These are phyloP conservation scores for Sesamia nonagrioides DNA, from an alignment of 1,140 invertebrate genomes.

Conservation along the genomic window DNA sequence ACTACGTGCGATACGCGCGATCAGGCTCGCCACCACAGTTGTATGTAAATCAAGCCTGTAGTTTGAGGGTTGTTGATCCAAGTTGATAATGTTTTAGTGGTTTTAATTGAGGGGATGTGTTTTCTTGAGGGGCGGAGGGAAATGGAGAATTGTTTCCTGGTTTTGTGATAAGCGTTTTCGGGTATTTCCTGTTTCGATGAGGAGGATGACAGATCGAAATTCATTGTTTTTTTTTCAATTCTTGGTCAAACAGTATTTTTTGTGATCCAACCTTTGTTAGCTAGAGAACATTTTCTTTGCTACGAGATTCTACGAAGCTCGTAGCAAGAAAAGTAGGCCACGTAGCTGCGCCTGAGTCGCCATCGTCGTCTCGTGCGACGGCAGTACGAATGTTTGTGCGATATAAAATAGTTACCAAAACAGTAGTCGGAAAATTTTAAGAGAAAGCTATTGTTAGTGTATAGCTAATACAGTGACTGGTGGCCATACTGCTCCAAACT, in stretches of 20 bases:
- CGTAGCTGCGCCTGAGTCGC: neutral
- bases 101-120: conserved; percentile 40
- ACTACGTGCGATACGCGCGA: conserved; percentile 47
- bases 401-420: neutral
- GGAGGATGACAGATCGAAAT: too few relatives aligned
- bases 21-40: conserved; percentile 35
- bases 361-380: neutral
- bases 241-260: too few relatives aligned
- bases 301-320: neutral
- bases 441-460: too few relatives aligned
- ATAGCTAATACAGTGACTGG: too few relatives aligned
- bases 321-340: neutral
- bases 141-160: neutral
- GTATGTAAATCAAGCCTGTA: conserved; percentile 34
- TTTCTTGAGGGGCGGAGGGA: conserved; percentile 32
- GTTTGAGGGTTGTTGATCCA: conserved; percentile 16
- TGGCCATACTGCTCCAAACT: too few relatives aligned
- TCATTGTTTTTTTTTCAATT: too few relatives aligned
- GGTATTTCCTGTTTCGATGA: neutral
- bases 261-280: too few relatives aligned
- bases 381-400: neutral
- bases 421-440: too few relatives aligned
- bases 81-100: conserved; percentile 49
- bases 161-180: neutral
- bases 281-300: neutral